A percentile compares a stretch with the other conserved stretches of the same genome.
Conservation (phyloP, 2,113 vertebrate species). For the Melanerpes formicivorus region DNA sequence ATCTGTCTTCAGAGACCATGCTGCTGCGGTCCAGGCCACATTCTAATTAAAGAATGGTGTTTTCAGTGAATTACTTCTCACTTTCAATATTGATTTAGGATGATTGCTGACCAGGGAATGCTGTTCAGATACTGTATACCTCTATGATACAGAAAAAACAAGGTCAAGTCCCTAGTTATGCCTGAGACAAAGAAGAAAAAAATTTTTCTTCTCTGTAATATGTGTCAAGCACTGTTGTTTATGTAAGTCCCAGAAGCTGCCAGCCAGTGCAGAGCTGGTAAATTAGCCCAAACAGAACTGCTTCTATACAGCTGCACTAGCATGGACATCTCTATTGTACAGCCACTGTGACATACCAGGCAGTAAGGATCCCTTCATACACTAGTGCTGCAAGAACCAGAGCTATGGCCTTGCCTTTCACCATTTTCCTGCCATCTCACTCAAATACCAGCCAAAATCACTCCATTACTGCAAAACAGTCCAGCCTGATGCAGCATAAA, state of each 20-base stretch:
- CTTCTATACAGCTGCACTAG: neutral
- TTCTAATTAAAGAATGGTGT: conserved; percentile 29
- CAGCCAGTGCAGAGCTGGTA: neutral
- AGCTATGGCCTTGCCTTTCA: neutral
- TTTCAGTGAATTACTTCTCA: conserved; percentile 20
- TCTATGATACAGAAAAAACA: neutral
- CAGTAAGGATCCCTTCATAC: neutral
- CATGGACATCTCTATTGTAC: neutral
- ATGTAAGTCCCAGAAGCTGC: neutral
- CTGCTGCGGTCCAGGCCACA: neutral
- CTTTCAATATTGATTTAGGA: conserved; percentile 43
- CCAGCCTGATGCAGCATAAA: neutral
- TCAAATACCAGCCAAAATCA: neutral
- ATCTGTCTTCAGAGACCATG: neutral
- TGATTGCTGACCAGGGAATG: conserved; percentile 28
- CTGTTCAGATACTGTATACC: neutral
- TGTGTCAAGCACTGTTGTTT: neutral
- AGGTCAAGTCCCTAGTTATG: neutral
- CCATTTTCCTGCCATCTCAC: neutral
- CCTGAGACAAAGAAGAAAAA: neutral
- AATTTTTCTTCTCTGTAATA: neutral
- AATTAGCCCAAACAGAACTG: neutral
- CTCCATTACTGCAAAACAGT: neutral
- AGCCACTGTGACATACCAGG: neutral
- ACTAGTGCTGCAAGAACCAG: neutral